A percentile compares a stretch with the other conserved stretches of the same genome.
These are phyloP conservation scores for Artibeus lituratus DNA, from an alignment of 2,797 vertebrate species.

Conservation along the genomic window DNA sequence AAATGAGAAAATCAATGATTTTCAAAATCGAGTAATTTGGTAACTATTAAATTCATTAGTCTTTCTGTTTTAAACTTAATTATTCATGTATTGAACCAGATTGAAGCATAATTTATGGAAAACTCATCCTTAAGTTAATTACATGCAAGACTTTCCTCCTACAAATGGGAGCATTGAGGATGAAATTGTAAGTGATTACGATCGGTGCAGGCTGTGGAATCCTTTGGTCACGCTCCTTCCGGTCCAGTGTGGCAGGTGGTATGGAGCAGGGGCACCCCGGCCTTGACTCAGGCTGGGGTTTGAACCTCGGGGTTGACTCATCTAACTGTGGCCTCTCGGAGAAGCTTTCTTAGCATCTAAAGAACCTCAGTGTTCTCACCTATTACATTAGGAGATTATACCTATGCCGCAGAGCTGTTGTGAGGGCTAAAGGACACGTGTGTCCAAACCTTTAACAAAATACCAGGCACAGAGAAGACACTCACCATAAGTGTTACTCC, in stretches of 20 bases:
- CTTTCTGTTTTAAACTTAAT: slow-evolving; percentile 82
- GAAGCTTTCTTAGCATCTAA: not conserved
- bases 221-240: not conserved
- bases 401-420: fast-evolving
- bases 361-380: not conserved
- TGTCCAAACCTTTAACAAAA: not conserved
- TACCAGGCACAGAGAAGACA: not conserved
- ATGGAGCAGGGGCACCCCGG: not conserved
- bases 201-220: not conserved
- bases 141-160: slow-evolving; percentile 60
- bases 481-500: fast-evolving
- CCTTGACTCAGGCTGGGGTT: not conserved
- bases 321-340: not conserved
- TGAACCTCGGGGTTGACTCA: not conserved
- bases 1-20: slow-evolving; percentile 82
- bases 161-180: slow-evolving; percentile 43
- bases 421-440: not conserved
- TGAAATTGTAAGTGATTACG: not conserved
- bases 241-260: not conserved
- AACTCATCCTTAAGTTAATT: slow-evolving; percentile 80
- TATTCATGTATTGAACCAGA: slow-evolving; percentile 78
- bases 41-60: slow-evolving; percentile 84
- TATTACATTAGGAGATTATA: not conserved
- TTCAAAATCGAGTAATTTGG: slow-evolving; percentile 83
- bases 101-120: slow-evolving; percentile 76